Evolutionary conservation across 53 echinoderm and acorn worm genomes (phyloP).

Genomic region (Paelopatides confundens): DNA sequence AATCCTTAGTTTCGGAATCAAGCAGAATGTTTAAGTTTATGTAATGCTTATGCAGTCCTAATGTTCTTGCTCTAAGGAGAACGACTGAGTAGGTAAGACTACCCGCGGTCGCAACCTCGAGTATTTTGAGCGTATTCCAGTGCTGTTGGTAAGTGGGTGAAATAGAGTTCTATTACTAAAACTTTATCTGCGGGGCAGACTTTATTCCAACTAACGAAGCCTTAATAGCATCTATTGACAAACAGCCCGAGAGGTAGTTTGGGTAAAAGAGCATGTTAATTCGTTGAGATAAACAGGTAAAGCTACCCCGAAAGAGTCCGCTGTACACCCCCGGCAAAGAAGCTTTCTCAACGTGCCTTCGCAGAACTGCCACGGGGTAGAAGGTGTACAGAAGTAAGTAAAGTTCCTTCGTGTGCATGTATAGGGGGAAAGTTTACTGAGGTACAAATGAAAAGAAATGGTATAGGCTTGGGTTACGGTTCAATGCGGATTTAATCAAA

Average conservation of each 20-base stretch:
- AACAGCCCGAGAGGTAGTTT: slow-evolving; percentile 16
- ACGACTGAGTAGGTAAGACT: slow-evolving; percentile 41
- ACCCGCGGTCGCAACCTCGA: slow-evolving; percentile 44
- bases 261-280: slow-evolving; percentile 24
- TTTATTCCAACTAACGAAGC: slow-evolving; percentile 45
- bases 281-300: slow-evolving; percentile 37
- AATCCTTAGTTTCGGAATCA: slow-evolving; percentile 5
- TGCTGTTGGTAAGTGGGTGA: slow-evolving; percentile 26
- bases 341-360: neutral
- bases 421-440: slow-evolving; percentile 3
- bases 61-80: slow-evolving; percentile 35
- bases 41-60: slow-evolving; percentile 23
- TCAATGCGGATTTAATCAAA: no score
- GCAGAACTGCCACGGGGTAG: slow-evolving; percentile 19
- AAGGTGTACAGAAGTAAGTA: slow-evolving; percentile 31
- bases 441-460: neutral
- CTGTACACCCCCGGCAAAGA: neutral
- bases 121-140: slow-evolving; percentile 29
- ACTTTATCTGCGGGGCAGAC: slow-evolving; percentile 44
- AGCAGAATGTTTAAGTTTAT: slow-evolving; percentile 27
- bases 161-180: slow-evolving; percentile 24
- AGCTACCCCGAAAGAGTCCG: slow-evolving; percentile 5
- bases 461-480: neutral
- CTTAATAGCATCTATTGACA: slow-evolving; percentile 41
- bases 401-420: neutral